Base-by-base conservation (phyloP, 92 coral and sea anemone species). In the Palythoa heliodiscus region DNA sequence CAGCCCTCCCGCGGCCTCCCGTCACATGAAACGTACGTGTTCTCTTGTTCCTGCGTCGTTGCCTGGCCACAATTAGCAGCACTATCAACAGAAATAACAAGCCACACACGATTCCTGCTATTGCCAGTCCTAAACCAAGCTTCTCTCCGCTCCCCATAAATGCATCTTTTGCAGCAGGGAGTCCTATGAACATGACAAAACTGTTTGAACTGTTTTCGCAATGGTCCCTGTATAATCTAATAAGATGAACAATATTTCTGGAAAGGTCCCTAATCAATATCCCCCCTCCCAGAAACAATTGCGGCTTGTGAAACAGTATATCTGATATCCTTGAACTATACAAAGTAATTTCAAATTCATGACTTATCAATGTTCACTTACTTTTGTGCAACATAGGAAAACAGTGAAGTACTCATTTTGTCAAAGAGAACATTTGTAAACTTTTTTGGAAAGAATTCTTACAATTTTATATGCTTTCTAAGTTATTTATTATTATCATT, bases 121-220 rank as follows among this genome's bases (percentile, higher is more conserved):
- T 84, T 19, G 98, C 99, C 69, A 94, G 88, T 82, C 84, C 79
- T 91, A 94, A 88, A 3, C 92, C 88, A 66, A 91, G 84, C 20
- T 83, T 66, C 82, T 90, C 90, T 17, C 86, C 88, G 66, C 75
- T 78, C 37, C 88, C 72, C 29, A 69, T 43, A 47, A 86, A 74
- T 24, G 87, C 72, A 76, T 84, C 90, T 61, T 90, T 75, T 48
- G 80, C 85, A 6, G 92, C 93, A 58, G 89, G 63, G 76, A 84
- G 83, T 57, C 87, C 94, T 91, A 37, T 25, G 61, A 71, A 52
- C 38, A 58, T 70, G 75, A 47, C 25, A 35, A 50, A 53, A n/a
- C 4, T 4, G 24, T 82, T 25, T 48, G 24, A 29, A 64, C 11
- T 48, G 50, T 43, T 5, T 43, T 43, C 50, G 50, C 4, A 43